Base-by-base conservation (phyloP, 2,113 vertebrate species). In the Callorhinus ursinus region DNA sequence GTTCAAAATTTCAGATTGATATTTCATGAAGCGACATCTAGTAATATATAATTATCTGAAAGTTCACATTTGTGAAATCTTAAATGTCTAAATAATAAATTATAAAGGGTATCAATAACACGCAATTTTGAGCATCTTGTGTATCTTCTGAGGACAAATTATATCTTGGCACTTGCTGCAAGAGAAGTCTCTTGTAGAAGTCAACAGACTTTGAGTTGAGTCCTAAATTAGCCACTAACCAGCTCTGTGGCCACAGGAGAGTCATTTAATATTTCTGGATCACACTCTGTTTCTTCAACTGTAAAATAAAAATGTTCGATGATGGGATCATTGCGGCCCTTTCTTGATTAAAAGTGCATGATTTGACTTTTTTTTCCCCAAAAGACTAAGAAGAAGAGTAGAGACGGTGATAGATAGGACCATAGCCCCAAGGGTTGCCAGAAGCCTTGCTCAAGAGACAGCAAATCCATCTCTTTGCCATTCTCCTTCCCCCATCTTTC, bases 1-100 rank as follows among this genome's bases (percentile, higher is more conserved):
- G 79, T 74, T 72, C 21, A 26, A 93, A 93, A 95, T 84, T 82
- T 95, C 93, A 93, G 76, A 57, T 77, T 49, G 33, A 81, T 93
- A 65, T 81, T 90, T 81, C 93, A 88, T 61, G 26, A 95, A 21
- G 53, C n/a, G 95, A 92, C 39, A 79, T 59, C 28, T 24, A 89
- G 10, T 59, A 67, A 51, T 31, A 61, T 59, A 24, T 63, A 93
- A 91, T 86, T 89, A 93, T 21, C 69, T 85, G 8, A 92, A 95
- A 74, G 84, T 71, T 95, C 83, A 90, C 26, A 76, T 36, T 92
- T 36, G 21, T 69, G 88, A 81, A 53, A 71, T 67, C 63, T 24
- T n/a, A 77, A 69, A 33, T 83, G 76, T 93, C 86, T 86, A 96
- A n/a, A 80, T 63, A 89, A 67, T 67, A 82, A 83, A 87, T 49